Percentiles rank a stretch among this genome's conserved stretches.
Evolutionary conservation across 2,888 invertebrate genomes (phyloP).

Genomic region (Asteroscopus sphinx): DNA sequence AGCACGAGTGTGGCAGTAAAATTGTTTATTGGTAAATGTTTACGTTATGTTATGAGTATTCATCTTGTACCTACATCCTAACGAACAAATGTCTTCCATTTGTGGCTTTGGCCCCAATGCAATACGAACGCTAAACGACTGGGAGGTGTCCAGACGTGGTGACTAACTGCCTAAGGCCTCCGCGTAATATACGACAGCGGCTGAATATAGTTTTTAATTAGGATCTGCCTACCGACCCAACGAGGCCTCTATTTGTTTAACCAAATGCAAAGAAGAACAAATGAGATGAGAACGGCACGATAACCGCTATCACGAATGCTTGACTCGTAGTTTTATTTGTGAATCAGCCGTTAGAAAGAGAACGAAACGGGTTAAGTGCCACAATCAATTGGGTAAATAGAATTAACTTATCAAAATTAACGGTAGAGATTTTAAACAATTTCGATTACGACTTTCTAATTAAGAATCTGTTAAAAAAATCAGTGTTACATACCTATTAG

Average conservation of each 20-base stretch:
- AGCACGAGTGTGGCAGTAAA: not conserved
- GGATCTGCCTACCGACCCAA: slow-evolving; percentile 80
- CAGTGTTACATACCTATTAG: not conserved
- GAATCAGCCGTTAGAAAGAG: slow-evolving; percentile 80
- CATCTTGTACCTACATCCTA: slow-evolving; percentile 35
- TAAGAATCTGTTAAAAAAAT: slow-evolving; percentile 42
- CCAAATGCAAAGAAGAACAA: slow-evolving; percentile 74
- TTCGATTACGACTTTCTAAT: slow-evolving; percentile 61
- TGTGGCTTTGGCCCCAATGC: slow-evolving; percentile 43
- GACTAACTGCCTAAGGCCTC: slow-evolving; percentile 79
- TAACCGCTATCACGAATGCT: slow-evolving; percentile 78
- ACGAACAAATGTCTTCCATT: slow-evolving; percentile 62
- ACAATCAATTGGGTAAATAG: slow-evolving; percentile 77
- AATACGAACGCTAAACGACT: slow-evolving; percentile 78
- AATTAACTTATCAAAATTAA: too few relatives aligned
- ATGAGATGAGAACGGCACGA: slow-evolving; percentile 75
- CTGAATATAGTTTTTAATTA: slow-evolving; percentile 87
- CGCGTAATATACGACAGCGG: slow-evolving; percentile 80
- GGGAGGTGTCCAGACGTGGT: slow-evolving; percentile 79
- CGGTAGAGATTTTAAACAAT: slow-evolving; percentile 64
- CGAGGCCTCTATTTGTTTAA: slow-evolving; percentile 84
- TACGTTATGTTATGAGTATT: slow-evolving; percentile 21
- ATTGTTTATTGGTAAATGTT: slow-evolving; percentile 4
- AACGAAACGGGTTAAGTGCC: slow-evolving; percentile 74
- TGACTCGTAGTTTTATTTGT: slow-evolving; percentile 77